Evolutionary conservation across 2,888 invertebrate species (phyloP).

Genomic region (Drosophila stalkeri): DNA sequence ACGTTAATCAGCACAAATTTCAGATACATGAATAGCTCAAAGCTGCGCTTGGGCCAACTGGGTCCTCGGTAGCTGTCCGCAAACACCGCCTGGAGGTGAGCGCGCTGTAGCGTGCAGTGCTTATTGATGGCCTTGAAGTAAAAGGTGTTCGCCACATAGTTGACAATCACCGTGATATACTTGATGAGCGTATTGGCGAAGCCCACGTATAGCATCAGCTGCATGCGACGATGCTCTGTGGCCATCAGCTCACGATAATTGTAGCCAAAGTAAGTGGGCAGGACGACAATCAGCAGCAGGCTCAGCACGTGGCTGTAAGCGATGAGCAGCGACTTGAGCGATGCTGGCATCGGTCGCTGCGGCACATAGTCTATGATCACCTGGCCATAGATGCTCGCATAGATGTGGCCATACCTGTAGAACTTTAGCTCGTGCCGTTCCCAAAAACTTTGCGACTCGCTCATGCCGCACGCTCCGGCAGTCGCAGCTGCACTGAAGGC

Average conservation of each 20-base stretch:
- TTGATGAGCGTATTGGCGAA: conserved; percentile 76
- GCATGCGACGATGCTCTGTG: conserved; percentile 59
- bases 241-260: conserved; percentile 59
- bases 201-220: conserved; percentile 68
- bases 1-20: conserved; percentile 75
- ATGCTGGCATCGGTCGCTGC: conserved; percentile 43
- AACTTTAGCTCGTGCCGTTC: conserved; percentile 72
- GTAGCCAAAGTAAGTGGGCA: conserved; percentile 70
- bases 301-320: conserved; percentile 70
- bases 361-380: conserved; percentile 76
- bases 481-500: conserved; percentile 17
- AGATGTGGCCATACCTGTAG: conserved; percentile 75
- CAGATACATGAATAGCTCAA: conserved; percentile 70
- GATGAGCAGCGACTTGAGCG: conserved; percentile 49
- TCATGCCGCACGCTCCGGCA: conserved; percentile 20
- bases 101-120: conserved; percentile 57
- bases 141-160: conserved; percentile 70
- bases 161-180: conserved; percentile 73
- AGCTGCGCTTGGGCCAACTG: conserved; percentile 47
- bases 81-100: conserved; percentile 67
- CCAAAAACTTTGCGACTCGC: conserved; percentile 64
- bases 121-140: conserved; percentile 68
- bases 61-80: conserved; percentile 30
- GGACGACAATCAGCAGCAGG: conserved; percentile 61
- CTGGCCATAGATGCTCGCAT: conserved; percentile 74